Conservation (phyloP, 2,113 vertebrate species). For the Okapia johnstoni region DNA sequence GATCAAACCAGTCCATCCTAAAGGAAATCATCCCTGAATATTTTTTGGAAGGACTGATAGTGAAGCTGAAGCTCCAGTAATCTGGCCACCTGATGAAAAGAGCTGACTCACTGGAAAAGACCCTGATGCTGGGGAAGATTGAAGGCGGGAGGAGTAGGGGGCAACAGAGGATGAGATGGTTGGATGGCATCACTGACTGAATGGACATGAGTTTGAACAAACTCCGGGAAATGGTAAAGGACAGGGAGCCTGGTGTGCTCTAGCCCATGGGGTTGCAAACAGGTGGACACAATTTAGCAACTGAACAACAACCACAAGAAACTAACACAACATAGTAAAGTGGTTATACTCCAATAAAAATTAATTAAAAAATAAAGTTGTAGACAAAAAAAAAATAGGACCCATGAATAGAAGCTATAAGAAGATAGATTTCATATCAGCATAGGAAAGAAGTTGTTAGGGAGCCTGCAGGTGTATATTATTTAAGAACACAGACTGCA, state of each 20-base stretch:
- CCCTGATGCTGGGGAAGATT: not conserved
- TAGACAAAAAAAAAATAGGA: not conserved
- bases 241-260: not conserved
- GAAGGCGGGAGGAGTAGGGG: not conserved
- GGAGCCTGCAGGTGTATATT: not conserved
- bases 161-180: not conserved
- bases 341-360: not conserved
- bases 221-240: not conserved
- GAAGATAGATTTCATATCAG: not conserved
- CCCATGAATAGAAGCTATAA: not conserved
- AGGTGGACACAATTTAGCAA: rapidly evolving
- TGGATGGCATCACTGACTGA: not conserved
- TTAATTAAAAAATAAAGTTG: not conserved
- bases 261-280: not conserved
- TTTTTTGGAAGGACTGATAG: not conserved
- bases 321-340: not conserved
- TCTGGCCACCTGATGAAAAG: not conserved
- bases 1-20: not conserved
- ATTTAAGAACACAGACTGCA: not conserved
- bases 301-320: not conserved
- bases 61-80: not conserved
- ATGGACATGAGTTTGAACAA: not conserved
- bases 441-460: not conserved
- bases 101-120: not conserved
- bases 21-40: not conserved